A percentile compares a stretch with the other conserved stretches of the same genome.
Evolutionary conservation across 2,113 vertebrate genomes (phyloP).

Genomic region (Emydura subglobosa): DNA sequence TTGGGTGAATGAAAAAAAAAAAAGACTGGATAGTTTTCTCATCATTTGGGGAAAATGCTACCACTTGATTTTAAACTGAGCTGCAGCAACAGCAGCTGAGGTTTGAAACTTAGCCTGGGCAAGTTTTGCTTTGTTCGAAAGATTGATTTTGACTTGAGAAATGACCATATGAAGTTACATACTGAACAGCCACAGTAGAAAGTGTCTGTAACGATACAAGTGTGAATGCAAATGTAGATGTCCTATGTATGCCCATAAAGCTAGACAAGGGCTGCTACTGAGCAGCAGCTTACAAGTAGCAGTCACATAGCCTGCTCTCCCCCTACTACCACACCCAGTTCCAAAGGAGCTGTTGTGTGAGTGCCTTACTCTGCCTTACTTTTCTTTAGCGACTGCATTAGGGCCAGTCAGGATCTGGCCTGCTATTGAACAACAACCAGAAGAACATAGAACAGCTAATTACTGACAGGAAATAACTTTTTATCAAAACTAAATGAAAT

Average conservation of each 20-base stretch:
- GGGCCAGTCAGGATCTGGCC: neutral
- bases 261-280: neutral
- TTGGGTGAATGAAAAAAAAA: neutral
- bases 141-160: neutral
- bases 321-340: neutral
- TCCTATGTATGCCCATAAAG: neutral
- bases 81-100: neutral
- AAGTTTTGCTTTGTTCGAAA: neutral
- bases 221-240: neutral
- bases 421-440: neutral
- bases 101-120: rapidly evolving
- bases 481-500: slow-evolving; percentile 20
- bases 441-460: slow-evolving; percentile 40
- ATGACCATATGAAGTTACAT: neutral
- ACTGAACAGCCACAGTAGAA: neutral
- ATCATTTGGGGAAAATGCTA: neutral
- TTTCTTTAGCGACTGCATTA: neutral
- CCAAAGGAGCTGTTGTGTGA: neutral
- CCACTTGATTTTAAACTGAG: neutral
- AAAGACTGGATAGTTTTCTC: neutral
- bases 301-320: neutral
- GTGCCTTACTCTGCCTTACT: neutral
- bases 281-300: neutral
- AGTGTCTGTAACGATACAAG: neutral
- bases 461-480: slow-evolving; percentile 34